phyloP scores from a whole-genome alignment of 2,113 vertebrate genomes.

The Manacus vitellinus region DNA sequence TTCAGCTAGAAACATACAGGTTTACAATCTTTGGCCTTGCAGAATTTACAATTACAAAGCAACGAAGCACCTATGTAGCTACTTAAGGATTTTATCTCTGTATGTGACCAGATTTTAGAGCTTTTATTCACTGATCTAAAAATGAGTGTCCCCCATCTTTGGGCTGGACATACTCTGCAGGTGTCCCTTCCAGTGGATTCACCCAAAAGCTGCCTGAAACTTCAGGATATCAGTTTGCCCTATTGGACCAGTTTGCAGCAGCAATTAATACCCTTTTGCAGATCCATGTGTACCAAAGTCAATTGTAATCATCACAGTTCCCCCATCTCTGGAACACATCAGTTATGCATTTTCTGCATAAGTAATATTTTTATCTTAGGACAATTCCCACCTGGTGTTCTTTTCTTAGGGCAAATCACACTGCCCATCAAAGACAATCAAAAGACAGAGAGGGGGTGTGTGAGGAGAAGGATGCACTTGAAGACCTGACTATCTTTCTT shows the following conservation, averaged over 20 bases:
- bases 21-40: background rate
- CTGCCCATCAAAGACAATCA: background rate
- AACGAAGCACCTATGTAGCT: background rate
- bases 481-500: fast-evolving
- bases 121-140: fast-evolving
- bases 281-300: background rate
- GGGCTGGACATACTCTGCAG: background rate
- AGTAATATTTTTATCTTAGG: background rate
- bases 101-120: background rate
- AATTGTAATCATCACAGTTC: background rate
- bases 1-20: background rate
- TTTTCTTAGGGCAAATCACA: background rate
- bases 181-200: background rate
- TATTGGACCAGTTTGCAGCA: background rate
- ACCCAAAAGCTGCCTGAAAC: background rate
- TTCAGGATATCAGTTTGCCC: background rate
- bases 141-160: background rate
- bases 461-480: fast-evolving
- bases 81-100: background rate
- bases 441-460: background rate
- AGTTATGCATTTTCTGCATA: background rate
- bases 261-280: background rate
- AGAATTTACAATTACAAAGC: background rate
- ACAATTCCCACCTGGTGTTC: background rate
- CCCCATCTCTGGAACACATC: background rate